Conservation (phyloP, 2,113 vertebrate genomes). For the Chloropsis hardwickii region DNA sequence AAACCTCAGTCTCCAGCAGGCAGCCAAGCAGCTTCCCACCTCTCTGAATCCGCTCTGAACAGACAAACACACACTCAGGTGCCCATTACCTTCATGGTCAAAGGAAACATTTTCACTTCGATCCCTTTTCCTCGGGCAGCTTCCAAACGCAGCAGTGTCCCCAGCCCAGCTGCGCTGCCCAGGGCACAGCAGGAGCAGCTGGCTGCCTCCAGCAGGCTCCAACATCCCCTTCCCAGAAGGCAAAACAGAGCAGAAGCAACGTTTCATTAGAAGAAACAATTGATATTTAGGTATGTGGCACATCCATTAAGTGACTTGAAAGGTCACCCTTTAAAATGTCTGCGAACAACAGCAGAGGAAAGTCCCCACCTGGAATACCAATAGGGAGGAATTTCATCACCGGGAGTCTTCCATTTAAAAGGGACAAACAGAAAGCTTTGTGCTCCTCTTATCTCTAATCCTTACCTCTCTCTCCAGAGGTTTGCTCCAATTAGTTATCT, state of each 20-base stretch:
- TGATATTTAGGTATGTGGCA: constrained; percentile 26
- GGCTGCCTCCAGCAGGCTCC: neutral
- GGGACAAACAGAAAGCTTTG: constrained; percentile 63
- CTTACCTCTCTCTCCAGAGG: constrained; percentile 21
- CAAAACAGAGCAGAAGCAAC: neutral
- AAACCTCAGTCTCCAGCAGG: neutral
- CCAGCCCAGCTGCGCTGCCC: neutral
- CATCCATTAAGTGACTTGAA: constrained; percentile 35
- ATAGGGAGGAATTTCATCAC: constrained; percentile 33
- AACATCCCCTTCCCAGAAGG: neutral
- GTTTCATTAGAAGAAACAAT: neutral
- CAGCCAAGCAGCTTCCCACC: neutral
- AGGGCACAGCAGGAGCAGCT: neutral
- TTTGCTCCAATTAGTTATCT: constrained; percentile 58
- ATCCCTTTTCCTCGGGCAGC: neutral
- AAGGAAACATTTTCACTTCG: rapidly evolving
- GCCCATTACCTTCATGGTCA: neutral
- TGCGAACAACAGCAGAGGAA: neutral
- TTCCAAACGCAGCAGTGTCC: rapidly evolving
- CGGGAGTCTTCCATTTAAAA: constrained; percentile 23
- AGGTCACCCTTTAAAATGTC: constrained; percentile 37
- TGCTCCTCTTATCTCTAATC: constrained; percentile 17
- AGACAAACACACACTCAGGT: neutral
- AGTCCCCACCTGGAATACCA: neutral
- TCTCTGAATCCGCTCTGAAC: rapidly evolving